phyloP scores from a whole-genome alignment of 2,797 vertebrate genomes.

The Nasua narica region DNA sequence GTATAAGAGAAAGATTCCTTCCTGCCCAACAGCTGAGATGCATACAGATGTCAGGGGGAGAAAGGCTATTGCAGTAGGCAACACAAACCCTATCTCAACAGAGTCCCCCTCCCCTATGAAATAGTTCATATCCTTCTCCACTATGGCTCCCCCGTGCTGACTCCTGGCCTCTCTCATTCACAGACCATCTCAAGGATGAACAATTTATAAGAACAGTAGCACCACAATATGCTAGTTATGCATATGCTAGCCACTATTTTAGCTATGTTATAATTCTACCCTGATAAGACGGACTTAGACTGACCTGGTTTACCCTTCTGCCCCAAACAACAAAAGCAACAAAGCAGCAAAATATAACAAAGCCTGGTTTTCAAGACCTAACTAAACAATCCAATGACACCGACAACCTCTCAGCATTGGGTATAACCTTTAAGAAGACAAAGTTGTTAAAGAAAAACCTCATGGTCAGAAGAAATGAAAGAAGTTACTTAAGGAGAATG shows the following conservation, averaged over 20 bases:
- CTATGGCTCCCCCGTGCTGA: accelerated
- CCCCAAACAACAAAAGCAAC: neutral
- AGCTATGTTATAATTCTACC: neutral
- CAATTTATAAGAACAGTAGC: neutral
- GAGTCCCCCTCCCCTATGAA: neutral
- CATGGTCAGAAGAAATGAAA: neutral
- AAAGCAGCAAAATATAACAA: neutral
- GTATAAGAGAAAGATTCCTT: neutral
- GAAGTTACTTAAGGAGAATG: neutral
- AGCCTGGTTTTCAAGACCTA: neutral
- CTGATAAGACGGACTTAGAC: neutral
- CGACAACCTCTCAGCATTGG: neutral
- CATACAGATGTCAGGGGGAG: neutral
- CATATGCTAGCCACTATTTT: neutral
- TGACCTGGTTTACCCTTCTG: neutral
- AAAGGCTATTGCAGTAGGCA: neutral
- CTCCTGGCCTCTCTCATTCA: neutral
- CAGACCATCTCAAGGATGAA: no score
- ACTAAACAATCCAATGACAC: no score
- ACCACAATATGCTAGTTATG: neutral
- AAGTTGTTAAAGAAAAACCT: neutral
- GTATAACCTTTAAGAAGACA: neutral
- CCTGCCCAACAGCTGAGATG: no score
- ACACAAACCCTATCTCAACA: neutral
- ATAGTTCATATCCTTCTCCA: neutral